A percentile compares a stretch with the other conserved stretches of the same genome.
Conservation (phyloP, 2,888 invertebrate species). For the Melanostoma scalare region DNA sequence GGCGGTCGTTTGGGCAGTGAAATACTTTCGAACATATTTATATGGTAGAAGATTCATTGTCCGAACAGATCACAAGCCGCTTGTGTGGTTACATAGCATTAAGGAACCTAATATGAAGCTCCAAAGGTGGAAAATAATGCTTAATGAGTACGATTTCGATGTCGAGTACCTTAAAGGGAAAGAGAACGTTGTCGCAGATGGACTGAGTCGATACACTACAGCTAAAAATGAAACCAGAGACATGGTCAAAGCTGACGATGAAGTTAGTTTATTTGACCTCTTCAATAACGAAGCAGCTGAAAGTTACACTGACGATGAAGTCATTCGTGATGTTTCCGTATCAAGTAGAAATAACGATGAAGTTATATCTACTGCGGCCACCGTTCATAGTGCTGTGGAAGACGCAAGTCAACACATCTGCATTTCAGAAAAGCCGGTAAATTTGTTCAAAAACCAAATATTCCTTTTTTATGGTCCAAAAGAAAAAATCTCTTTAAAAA, state of each 20-base stretch:
- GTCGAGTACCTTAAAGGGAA: slow-evolving; percentile 74
- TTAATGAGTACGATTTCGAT: slow-evolving; percentile 76
- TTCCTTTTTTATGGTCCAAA: slow-evolving; percentile 1
- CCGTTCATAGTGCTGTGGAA: slow-evolving; percentile 11
- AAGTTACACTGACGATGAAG: background rate
- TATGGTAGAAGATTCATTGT: slow-evolving; percentile 77
- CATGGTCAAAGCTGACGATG: background rate
- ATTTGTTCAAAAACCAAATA: slow-evolving; percentile 31
- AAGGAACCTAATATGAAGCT: slow-evolving; percentile 65
- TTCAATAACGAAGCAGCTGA: background rate
- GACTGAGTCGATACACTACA: slow-evolving; percentile 75
- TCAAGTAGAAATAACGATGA: slow-evolving; percentile 2
- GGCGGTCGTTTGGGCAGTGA: no score
- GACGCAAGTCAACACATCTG: slow-evolving; percentile 3
- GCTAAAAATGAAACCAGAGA: background rate
- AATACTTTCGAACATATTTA: slow-evolving; percentile 76
- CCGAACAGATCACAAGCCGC: slow-evolving; percentile 79
- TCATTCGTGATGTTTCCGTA: no score
- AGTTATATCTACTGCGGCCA: slow-evolving; percentile 5
- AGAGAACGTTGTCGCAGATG: slow-evolving; percentile 51
- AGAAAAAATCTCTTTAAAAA: slow-evolving; percentile 18
- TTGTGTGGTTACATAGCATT: slow-evolving; percentile 78
- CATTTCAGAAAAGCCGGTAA: slow-evolving; percentile 23
- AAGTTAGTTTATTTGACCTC: background rate
- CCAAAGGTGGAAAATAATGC: slow-evolving; percentile 77